Evolutionary conservation across 2,888 invertebrate species (phyloP).

Genomic region (Ditula angustiorana): DNA sequence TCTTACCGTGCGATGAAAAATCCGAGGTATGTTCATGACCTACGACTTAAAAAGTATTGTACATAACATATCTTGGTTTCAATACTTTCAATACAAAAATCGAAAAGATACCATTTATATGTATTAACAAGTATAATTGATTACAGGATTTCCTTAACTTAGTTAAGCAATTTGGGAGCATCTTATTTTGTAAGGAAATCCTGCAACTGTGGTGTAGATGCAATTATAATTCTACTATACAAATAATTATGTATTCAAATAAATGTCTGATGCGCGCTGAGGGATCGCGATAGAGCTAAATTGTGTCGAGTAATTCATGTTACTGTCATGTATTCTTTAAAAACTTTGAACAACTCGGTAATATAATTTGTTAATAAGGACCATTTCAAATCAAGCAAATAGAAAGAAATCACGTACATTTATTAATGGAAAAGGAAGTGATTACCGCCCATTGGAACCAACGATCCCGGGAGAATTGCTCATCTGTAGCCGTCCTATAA

Average conservation of each 20-base stretch:
- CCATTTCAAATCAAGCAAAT: not conserved
- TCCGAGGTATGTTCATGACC: not conserved
- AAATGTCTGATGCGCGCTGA: not conserved
- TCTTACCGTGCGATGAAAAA: no score
- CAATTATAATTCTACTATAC: not conserved
- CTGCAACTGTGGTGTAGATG: constrained; percentile 17
- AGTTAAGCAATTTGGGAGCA: constrained; percentile 5
- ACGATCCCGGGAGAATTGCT: no score
- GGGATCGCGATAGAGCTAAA: constrained; percentile 5
- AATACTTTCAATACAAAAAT: no score
- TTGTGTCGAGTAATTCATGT: not conserved
- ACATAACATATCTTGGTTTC: no score
- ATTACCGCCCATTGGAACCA: no score
- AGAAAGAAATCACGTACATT: no score
- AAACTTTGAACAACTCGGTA: not conserved
- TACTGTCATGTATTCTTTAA: not conserved
- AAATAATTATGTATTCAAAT: constrained; percentile 8
- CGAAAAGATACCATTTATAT: no score
- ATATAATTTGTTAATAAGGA: not conserved
- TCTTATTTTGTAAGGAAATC: constrained; percentile 17
- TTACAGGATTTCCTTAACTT: constrained; percentile 31
- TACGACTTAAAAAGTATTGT: no score
- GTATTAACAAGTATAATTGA: not conserved
- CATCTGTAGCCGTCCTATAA: no score
- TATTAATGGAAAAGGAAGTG: no score